phyloP scores from a whole-genome alignment of 2,888 invertebrate genomes.

The Resseliella maxima region DNA sequence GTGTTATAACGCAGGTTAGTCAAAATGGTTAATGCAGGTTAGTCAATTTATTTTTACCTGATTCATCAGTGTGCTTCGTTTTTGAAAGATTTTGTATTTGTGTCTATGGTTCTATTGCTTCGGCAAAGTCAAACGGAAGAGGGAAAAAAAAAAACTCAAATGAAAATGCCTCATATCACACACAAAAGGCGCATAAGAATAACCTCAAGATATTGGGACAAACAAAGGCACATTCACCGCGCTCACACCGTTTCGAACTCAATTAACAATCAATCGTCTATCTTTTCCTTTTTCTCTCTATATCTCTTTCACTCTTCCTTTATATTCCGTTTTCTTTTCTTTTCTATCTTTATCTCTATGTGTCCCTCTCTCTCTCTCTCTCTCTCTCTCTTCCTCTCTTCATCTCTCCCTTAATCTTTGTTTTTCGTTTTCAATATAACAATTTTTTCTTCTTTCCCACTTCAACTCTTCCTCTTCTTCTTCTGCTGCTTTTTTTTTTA shows the following conservation, averaged over 20 bases:
- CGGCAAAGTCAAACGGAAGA: neutral
- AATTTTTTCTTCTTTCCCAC: no score
- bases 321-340: neutral
- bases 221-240: neutral
- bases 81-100: neutral
- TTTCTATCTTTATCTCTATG: neutral
- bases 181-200: neutral
- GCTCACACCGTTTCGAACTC: neutral
- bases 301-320: neutral
- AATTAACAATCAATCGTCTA: neutral
- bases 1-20: neutral
- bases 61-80: no score
- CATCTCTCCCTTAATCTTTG: no score
- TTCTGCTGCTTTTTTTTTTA: no score
- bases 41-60: constrained; percentile 10
- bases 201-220: neutral
- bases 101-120: neutral
- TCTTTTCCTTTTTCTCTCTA: neutral
- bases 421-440: no score
- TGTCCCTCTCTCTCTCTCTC: no score
- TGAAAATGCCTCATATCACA: neutral
- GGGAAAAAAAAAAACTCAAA: no score
- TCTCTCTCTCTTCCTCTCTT: no score
- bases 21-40: neutral
- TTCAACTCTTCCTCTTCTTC: no score